These are phyloP conservation scores for Mohoua ochrocephala DNA, from an alignment of 2,113 vertebrate species.

Conservation along the genomic window DNA sequence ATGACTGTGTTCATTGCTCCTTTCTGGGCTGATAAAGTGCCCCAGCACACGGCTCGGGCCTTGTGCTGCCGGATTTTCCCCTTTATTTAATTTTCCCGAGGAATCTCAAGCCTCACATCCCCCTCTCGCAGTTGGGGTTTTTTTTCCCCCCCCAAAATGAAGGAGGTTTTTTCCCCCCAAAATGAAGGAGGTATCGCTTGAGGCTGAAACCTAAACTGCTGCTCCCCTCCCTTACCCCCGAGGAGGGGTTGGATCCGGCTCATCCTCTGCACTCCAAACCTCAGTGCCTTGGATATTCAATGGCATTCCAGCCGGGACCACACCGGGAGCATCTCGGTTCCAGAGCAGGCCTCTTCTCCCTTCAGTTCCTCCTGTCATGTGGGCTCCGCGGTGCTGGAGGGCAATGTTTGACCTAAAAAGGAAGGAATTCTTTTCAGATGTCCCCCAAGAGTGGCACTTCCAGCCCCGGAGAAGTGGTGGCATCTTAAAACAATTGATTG, in stretches of 20 bases:
- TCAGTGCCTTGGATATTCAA: constrained; percentile 4
- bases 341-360: background rate
- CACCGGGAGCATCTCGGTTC: background rate
- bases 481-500: constrained; percentile 45
- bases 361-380: background rate
- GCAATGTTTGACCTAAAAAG: constrained; percentile 48
- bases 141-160: background rate
- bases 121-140: background rate
- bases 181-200: constrained; percentile 37
- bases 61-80: background rate
- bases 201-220: constrained; percentile 22
- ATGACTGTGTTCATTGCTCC: background rate
- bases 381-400: constrained; percentile 30
- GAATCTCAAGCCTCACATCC: background rate
- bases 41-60: background rate
- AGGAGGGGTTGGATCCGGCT: background rate
- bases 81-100: background rate
- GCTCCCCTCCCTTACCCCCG: constrained; percentile 12
- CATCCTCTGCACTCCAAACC: background rate
- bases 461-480: constrained; percentile 26
- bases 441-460: constrained; percentile 37
- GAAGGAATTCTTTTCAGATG: constrained; percentile 55
- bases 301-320: constrained; percentile 49
- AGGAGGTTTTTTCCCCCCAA: background rate
- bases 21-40: background rate